These are phyloP conservation scores for Fopius arisanus DNA, from an alignment of 1,140 invertebrate species.

Conservation along the genomic window DNA sequence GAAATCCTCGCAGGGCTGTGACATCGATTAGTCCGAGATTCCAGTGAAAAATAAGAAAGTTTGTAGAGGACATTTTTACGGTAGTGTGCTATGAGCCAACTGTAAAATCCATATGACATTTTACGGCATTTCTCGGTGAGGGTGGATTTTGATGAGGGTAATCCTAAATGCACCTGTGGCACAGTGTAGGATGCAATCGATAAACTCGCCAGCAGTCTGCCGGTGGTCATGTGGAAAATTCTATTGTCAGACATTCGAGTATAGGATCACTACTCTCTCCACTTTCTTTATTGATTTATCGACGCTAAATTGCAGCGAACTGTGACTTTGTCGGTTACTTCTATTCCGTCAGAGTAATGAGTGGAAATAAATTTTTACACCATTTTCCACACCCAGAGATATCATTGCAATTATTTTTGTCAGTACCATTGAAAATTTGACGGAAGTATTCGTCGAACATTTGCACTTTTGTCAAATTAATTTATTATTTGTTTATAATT, in stretches of 20 bases:
- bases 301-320: background rate
- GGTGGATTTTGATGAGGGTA: background rate
- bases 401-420: too few relatives aligned
- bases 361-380: too few relatives aligned
- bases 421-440: too few relatives aligned
- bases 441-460: too few relatives aligned
- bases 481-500: too few relatives aligned
- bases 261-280: background rate
- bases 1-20: background rate
- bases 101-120: slow-evolving; percentile 7
- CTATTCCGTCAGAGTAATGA: too few relatives aligned
- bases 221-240: slow-evolving; percentile 13
- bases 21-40: background rate
- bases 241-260: slow-evolving; percentile 9
- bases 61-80: background rate
- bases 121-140: background rate
- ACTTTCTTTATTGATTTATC: slow-evolving; percentile 9
- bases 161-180: slow-evolving; percentile 8
- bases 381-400: too few relatives aligned
- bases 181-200: background rate
- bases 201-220: slow-evolving; percentile 4
- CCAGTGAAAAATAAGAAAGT: background rate
- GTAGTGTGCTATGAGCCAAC: background rate
- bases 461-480: too few relatives aligned
- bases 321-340: background rate